phyloP scores from a whole-genome alignment of 2,888 invertebrate genomes.

The Rhyacophila evoluta region DNA sequence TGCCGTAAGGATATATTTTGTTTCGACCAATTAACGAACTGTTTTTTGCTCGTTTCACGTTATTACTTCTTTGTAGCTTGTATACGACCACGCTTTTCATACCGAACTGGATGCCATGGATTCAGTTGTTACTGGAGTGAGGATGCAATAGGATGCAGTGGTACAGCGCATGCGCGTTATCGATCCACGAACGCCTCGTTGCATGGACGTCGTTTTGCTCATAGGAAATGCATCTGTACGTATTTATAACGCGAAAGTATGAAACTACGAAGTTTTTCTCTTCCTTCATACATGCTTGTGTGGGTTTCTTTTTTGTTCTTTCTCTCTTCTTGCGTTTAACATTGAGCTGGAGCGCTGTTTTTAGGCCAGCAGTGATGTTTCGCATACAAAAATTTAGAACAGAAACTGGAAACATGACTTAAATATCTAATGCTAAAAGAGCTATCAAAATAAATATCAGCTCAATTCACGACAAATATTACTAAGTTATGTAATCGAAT shows the following conservation, averaged over 20 bases:
- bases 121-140: neutral
- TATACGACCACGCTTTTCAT: neutral
- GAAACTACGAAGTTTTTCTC: neutral
- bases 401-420: too few species aligned
- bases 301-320: neutral
- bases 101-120: neutral
- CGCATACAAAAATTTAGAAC: neutral
- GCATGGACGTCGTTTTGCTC: neutral
- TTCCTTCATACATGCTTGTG: neutral
- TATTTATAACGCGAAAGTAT: neutral
- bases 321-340: neutral
- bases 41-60: neutral
- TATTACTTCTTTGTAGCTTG: neutral
- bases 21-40: too few species aligned
- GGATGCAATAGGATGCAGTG: slow-evolving; percentile 53
- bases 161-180: slow-evolving; percentile 66
- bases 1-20: too few species aligned
- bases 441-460: too few species aligned
- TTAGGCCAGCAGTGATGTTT: neutral
- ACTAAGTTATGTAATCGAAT: too few species aligned
- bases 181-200: slow-evolving; percentile 61
- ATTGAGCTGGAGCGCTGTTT: neutral
- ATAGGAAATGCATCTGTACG: neutral
- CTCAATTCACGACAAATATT: too few species aligned
- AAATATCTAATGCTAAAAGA: too few species aligned